Percentiles rank a stretch among this genome's conserved stretches.
Conservation (phyloP, 2,797 vertebrate species). For the Gadopsis marmoratus region DNA sequence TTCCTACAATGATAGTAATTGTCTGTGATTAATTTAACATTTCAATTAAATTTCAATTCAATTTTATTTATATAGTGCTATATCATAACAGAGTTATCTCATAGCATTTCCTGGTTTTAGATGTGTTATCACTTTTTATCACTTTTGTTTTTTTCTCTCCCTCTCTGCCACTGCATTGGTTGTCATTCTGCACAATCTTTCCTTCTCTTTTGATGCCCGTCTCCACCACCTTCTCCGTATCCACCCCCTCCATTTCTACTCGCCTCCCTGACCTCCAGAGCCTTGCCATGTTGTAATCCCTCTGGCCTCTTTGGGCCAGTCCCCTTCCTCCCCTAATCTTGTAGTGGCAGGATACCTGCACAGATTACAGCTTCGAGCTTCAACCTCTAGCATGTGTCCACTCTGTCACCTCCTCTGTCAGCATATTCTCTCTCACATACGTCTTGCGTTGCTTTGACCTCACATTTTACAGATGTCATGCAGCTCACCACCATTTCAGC, state of each 20-base stretch:
- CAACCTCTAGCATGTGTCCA: slow-evolving; percentile 43
- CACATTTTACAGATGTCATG: neutral
- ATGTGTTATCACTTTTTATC: neutral
- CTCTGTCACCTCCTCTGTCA: slow-evolving; percentile 16
- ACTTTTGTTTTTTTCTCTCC: neutral
- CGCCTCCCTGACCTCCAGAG: slow-evolving; percentile 58
- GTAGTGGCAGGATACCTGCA: slow-evolving; percentile 68
- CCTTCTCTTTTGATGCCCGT: neutral
- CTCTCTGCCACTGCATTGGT: neutral
- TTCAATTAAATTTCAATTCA: no score
- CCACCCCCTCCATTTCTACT: neutral
- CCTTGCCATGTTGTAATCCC: slow-evolving; percentile 71
- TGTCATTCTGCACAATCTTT: neutral
- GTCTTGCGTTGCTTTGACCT: slow-evolving; percentile 1
- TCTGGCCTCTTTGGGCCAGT: slow-evolving; percentile 64
- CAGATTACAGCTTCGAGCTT: slow-evolving; percentile 64
- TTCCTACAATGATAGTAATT: neutral
- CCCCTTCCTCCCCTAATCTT: slow-evolving; percentile 73
- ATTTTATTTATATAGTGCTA: no score
- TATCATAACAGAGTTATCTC: no score
- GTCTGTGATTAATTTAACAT: neutral
- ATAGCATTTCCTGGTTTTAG: neutral
- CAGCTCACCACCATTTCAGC: neutral
- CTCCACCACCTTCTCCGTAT: slow-evolving; percentile 7
- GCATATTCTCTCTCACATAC: slow-evolving; percentile 7